A percentile compares a stretch with the other conserved stretches of the same genome.
Evolutionary conservation across 2,113 vertebrate genomes (phyloP).

Genomic region (Gymnarchus niloticus): DNA sequence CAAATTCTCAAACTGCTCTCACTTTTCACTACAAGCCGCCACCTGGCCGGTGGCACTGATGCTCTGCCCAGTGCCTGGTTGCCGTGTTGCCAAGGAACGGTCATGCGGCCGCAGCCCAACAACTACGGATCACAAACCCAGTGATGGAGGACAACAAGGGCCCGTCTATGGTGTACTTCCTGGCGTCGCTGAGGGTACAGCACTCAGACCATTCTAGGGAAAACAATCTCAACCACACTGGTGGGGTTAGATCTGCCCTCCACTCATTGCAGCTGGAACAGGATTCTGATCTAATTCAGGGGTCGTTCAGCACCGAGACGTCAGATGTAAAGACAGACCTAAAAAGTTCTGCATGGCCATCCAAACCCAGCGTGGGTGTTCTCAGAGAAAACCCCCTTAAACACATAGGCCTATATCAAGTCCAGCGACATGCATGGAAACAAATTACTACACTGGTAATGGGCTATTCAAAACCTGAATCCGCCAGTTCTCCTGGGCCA

Average conservation of each 20-base stretch:
- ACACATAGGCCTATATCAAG: not conserved
- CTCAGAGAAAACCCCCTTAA: not conserved
- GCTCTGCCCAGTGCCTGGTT: not conserved
- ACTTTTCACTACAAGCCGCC: not conserved
- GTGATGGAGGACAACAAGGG: too few species aligned
- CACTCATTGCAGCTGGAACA: not conserved
- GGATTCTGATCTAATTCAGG: not conserved
- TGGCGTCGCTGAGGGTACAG: not conserved
- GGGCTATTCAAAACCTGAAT: too few species aligned
- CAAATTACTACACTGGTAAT: not conserved
- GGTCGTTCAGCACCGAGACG: not conserved
- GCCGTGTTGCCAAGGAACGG: not conserved
- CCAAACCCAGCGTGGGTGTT: not conserved
- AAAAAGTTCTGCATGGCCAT: not conserved
- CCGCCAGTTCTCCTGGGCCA: too few species aligned
- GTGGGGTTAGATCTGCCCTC: not conserved
- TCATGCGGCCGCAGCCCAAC: not conserved
- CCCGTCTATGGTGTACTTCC: too few species aligned
- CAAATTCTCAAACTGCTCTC: not conserved
- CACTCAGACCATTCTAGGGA: not conserved
- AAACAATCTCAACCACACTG: too few species aligned
- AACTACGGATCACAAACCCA: too few species aligned
- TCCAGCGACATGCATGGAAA: not conserved
- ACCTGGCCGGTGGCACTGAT: not conserved
- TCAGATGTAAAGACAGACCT: not conserved